Evolutionary conservation across 2,113 vertebrate species (phyloP), one percentile per base, ranked within the genome.

Genomic region (Zapus hudsonius): DNA sequence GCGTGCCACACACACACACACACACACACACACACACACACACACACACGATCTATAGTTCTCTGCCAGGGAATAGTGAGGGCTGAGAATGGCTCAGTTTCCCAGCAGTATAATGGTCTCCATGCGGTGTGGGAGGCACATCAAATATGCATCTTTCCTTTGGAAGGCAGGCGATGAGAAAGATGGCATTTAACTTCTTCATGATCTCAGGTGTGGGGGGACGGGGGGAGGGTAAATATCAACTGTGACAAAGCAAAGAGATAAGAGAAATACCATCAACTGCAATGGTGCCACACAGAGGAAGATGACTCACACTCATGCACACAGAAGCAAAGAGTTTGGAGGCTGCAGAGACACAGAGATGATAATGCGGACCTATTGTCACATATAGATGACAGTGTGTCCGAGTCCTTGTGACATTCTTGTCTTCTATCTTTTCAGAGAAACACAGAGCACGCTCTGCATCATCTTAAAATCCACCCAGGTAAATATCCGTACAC

Each of bases 71-170:
- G 44, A 84, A 91, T 5, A 91, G 72, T 12, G 33, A 47, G 66
- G 33, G 16, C 55, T 42, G 10, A 87, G 59, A 84, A 81, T 33
- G 3, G 0, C 11, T 94, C 57, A 9, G 44, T 90, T 91, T 94
- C 79, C 72, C 83, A 87, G 74, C 79, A 88, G 91, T 87, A 91
- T 95, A 82, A 94, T 83, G 82, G 23, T 88, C 84, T 89, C 84
- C 78, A 78, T 87, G 92, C 92, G 55, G 47, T 42, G 78, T 33
- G 42, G 74, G 90, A 89, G 91, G 87, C 93, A 96, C 95, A 96
- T 83, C 95, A 96, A 97, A 95, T 94, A 94, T 93, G 93, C 95
- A 92, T 93, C 74, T 79, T 96, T 92, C 95, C 94, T 97, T 87
- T 90, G 64, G 70, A 69, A 96, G 87, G 82, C 64, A 95, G 91